Percentiles rank a stretch among this genome's conserved stretches.
Evolutionary conservation across 1,140 invertebrate genomes (phyloP).

Genomic region (Lepidurus apus): DNA sequence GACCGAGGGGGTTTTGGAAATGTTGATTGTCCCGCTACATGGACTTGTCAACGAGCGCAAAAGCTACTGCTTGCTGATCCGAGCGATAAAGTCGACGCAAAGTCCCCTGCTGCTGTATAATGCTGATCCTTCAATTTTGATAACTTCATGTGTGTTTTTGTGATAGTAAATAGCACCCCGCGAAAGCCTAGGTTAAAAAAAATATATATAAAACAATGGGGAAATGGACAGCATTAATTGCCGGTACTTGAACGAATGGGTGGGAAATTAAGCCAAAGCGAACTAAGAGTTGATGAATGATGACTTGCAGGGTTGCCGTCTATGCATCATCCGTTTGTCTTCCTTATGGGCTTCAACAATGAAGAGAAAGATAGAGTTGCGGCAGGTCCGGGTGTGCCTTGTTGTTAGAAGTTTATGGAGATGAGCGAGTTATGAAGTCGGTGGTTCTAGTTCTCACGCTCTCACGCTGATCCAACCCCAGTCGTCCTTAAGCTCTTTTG

Average conservation of each 20-base stretch:
- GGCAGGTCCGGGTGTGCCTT: slow-evolving; percentile 23
- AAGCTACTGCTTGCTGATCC: neutral
- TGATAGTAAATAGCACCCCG: no score
- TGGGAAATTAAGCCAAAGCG: neutral
- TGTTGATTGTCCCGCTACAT: neutral
- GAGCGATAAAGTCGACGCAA: neutral
- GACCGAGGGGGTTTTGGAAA: neutral
- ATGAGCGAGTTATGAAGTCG: slow-evolving; percentile 15
- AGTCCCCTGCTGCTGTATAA: neutral
- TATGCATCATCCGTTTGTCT: slow-evolving; percentile 1
- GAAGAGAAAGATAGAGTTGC: slow-evolving; percentile 16
- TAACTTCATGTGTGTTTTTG: no score
- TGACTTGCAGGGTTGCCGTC: neutral
- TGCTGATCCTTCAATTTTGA: neutral
- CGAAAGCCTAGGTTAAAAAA: no score
- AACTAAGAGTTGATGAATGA: neutral
- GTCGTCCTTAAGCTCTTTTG: slow-evolving; percentile 8
- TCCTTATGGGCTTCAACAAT: neutral
- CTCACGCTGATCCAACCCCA: neutral
- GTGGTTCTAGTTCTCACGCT: slow-evolving; percentile 21
- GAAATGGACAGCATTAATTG: neutral
- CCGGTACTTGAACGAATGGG: neutral
- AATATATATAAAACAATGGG: no score
- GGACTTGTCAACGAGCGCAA: neutral
- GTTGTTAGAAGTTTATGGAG: neutral